Evolutionary conservation across 1,140 invertebrate species (phyloP).

Genomic region (Mamestra configurata): DNA sequence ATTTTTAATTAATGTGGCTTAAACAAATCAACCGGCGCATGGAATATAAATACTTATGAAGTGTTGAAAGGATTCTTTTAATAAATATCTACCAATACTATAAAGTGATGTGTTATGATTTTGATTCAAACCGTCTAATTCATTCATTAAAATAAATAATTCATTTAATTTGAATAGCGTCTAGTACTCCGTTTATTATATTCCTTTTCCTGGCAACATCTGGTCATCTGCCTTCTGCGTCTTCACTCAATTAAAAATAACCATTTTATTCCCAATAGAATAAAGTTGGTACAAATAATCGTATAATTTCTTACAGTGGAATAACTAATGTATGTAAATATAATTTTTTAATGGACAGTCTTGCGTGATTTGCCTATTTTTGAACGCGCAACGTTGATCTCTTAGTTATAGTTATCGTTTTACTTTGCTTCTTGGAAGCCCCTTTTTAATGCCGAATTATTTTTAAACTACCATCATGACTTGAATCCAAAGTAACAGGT

Average conservation of each 20-base stretch:
- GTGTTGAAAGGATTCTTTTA: slow-evolving; percentile 5
- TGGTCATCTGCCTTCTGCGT: background rate
- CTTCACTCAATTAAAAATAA: background rate
- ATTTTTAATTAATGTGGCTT: slow-evolving; percentile 6
- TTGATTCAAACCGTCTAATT: background rate
- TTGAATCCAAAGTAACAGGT: background rate
- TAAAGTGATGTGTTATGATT: slow-evolving; percentile 9
- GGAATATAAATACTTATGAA: slow-evolving; percentile 20
- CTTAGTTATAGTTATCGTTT: slow-evolving; percentile 58
- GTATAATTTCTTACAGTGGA: slow-evolving; percentile 37
- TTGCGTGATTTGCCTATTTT: slow-evolving; percentile 67
- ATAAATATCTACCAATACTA: slow-evolving; percentile 25
- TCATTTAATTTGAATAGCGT: background rate
- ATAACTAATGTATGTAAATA: slow-evolving; percentile 55
- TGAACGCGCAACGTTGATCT: slow-evolving; percentile 60
- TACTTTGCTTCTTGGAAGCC: slow-evolving; percentile 11
- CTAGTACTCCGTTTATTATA: background rate
- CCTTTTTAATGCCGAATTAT: background rate
- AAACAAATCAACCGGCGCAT: slow-evolving; percentile 15
- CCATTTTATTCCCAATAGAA: background rate
- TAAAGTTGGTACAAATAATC: slow-evolving; percentile 49
- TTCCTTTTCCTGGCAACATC: background rate
- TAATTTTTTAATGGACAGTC: slow-evolving; percentile 49
- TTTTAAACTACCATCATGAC: background rate
- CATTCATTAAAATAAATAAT: background rate